These are phyloP conservation scores for Caenorhabditis doughertyi DNA, from an alignment of 2,888 invertebrate species.

Conservation along the genomic window DNA sequence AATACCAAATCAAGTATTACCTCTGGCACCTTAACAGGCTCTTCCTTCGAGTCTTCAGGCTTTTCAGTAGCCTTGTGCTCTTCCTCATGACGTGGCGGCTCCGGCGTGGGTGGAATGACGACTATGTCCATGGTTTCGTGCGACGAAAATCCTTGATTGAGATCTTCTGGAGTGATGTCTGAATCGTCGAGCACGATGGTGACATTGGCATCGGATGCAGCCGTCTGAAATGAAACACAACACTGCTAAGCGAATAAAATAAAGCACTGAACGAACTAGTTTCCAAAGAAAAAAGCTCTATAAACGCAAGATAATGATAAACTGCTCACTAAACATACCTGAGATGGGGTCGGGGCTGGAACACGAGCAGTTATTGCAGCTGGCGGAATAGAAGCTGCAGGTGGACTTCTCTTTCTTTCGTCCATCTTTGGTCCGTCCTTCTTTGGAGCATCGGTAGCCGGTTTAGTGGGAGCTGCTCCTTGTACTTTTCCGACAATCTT, in stretches of 20 bases:
- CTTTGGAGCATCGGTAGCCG: slow-evolving; percentile 9
- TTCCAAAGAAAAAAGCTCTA: slow-evolving; percentile 5
- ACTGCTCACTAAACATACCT: not conserved
- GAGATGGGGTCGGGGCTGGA: not conserved
- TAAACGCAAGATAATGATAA: not conserved
- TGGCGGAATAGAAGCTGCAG: not conserved
- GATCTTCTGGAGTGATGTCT: slow-evolving; percentile 14
- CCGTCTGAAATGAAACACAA: slow-evolving; percentile 16
- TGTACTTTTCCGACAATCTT: slow-evolving; percentile 53
- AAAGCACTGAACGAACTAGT: slow-evolving; percentile 18
- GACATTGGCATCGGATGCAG: slow-evolving; percentile 10
- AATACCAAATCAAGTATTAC: not conserved
- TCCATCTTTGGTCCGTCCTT: not conserved
- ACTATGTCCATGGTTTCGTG: slow-evolving; percentile 43
- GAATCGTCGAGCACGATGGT: slow-evolving; percentile 36
- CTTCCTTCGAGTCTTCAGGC: not conserved
- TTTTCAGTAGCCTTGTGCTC: too few species aligned
- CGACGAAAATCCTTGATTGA: not conserved
- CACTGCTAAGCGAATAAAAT: slow-evolving; percentile 39
- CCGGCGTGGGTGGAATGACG: slow-evolving; percentile 60
- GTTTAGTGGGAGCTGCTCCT: slow-evolving; percentile 44
- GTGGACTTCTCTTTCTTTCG: too few species aligned
- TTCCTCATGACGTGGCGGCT: slow-evolving; percentile 51
- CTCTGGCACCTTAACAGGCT: not conserved
- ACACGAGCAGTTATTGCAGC: not conserved